Percentiles rank a stretch among this genome's conserved stretches.
These are phyloP conservation scores for Drosophila sechellia DNA, from an alignment of 1,140 invertebrate genomes.

Conservation along the genomic window DNA sequence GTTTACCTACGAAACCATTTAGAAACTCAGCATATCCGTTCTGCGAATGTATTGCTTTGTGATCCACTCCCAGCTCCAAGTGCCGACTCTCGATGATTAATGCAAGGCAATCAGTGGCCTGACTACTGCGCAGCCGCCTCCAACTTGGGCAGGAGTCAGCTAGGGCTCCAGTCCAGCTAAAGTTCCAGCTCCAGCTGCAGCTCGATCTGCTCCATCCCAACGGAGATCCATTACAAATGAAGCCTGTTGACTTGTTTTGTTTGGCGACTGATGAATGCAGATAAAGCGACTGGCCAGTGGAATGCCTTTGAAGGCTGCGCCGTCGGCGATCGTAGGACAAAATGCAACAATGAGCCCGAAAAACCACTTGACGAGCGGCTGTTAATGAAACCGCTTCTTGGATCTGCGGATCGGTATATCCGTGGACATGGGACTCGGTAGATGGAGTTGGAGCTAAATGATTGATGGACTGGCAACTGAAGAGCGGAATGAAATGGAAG, in stretches of 20 bases:
- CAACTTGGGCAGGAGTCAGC: constrained; percentile 22
- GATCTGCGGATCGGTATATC: not conserved
- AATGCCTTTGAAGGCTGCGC: constrained; percentile 72
- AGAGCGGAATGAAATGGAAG: constrained; percentile 17
- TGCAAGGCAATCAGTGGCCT: constrained; percentile 68
- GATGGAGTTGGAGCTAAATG: constrained; percentile 33
- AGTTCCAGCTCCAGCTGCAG: constrained; percentile 1
- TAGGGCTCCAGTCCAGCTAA: not conserved
- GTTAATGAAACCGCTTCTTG: constrained; percentile 60
- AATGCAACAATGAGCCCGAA: constrained; percentile 67
- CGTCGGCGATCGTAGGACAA: constrained; percentile 59
- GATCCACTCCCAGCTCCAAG: constrained; percentile 25
- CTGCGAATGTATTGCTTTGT: constrained; percentile 10
- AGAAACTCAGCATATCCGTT: not conserved
- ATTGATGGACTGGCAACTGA: constrained; percentile 62
- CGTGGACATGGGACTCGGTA: not conserved
- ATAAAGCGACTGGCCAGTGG: constrained; percentile 60
- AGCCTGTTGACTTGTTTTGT: constrained; percentile 66
- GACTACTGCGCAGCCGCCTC: constrained; percentile 75
- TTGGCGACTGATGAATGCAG: constrained; percentile 80
- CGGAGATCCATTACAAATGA: constrained; percentile 67
- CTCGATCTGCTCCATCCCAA: not conserved
- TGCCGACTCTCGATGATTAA: constrained; percentile 37
- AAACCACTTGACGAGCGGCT: constrained; percentile 69
- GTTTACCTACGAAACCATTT: no score